Evolutionary conservation across 2,888 invertebrate genomes (phyloP).

Genomic region (Morpho achilles): DNA sequence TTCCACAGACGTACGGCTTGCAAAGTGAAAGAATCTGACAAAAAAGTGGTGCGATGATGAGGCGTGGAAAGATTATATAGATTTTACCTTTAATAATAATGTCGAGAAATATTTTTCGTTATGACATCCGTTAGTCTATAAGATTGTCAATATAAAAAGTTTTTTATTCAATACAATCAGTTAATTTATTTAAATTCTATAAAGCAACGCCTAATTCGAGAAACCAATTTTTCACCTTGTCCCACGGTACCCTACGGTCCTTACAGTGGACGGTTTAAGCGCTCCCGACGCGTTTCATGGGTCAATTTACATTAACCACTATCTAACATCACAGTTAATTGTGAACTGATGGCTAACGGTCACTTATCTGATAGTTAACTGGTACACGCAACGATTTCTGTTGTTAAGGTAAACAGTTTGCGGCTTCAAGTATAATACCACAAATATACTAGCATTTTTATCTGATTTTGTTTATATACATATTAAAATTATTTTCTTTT

Average conservation of each 20-base stretch:
- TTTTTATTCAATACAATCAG: neutral
- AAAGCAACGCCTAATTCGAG: no score
- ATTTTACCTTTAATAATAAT: no score
- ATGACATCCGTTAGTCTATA: no score
- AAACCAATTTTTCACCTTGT: neutral
- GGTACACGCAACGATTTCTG: slow-evolving; percentile 45
- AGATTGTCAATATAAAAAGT: neutral
- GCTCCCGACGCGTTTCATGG: slow-evolving; percentile 35
- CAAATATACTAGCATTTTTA: no score
- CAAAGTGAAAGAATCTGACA: no score
- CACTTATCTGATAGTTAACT: slow-evolving; percentile 57
- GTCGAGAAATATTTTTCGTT: no score
- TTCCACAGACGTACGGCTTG: no score
- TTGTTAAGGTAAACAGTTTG: slow-evolving; percentile 14
- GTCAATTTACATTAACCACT: slow-evolving; percentile 64
- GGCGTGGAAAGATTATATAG: no score
- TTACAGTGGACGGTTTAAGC: slow-evolving; percentile 16
- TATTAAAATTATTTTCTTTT: no score
- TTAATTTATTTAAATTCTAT: no score
- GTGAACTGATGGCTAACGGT: slow-evolving; percentile 62
- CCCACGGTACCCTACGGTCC: slow-evolving; percentile 2
- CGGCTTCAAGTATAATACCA: slow-evolving; percentile 3
- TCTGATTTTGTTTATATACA: no score
- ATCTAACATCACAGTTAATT: slow-evolving; percentile 67
- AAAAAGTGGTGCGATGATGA: no score